These are phyloP conservation scores for Meta bourneti DNA, from an alignment of 2,888 invertebrate species.

Conservation along the genomic window DNA sequence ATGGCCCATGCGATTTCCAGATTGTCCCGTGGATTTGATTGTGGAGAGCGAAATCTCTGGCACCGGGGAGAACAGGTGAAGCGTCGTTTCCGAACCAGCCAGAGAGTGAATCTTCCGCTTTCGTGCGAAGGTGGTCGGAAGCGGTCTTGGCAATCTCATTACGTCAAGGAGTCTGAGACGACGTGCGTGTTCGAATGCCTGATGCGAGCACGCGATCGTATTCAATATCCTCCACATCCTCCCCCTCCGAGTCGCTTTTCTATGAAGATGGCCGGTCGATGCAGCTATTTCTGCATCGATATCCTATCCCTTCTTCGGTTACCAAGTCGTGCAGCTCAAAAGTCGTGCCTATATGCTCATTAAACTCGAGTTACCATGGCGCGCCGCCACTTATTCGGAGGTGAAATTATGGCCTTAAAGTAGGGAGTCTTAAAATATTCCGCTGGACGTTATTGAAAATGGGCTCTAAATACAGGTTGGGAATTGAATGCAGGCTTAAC, in stretches of 20 bases:
- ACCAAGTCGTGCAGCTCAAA: slow-evolving; percentile 3
- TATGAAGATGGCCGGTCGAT: slow-evolving; percentile 27
- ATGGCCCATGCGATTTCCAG: background rate
- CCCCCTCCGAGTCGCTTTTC: slow-evolving; percentile 1
- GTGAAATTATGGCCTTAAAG: slow-evolving; percentile 21
- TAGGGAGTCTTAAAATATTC: slow-evolving; percentile 26
- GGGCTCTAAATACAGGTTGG: slow-evolving; percentile 25
- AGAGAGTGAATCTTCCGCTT: slow-evolving; percentile 12
- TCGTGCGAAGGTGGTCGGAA: slow-evolving; percentile 34
- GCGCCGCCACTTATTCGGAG: slow-evolving; percentile 9
- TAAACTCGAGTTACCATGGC: slow-evolving; percentile 17
- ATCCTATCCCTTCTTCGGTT: slow-evolving; percentile 31
- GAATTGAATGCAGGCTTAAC: background rate
- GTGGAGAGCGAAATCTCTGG: slow-evolving; percentile 6
- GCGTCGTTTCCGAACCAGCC: slow-evolving; percentile 34
- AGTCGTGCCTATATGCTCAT: slow-evolving; percentile 32
- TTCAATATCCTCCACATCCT: slow-evolving; percentile 29
- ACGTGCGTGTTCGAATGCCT: slow-evolving; percentile 40
- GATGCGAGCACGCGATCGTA: slow-evolving; percentile 47
- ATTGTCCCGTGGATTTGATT: background rate
- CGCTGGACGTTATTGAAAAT: slow-evolving; percentile 35
- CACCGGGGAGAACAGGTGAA: background rate
- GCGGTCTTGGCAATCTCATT: slow-evolving; percentile 63
- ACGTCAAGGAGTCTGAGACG: slow-evolving; percentile 61
- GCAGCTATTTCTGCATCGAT: slow-evolving; percentile 42